Percentiles rank a stretch among this genome's conserved stretches.
Evolutionary conservation across 2,888 invertebrate species (phyloP).

Genomic region (Tetanocera ferruginea): DNA sequence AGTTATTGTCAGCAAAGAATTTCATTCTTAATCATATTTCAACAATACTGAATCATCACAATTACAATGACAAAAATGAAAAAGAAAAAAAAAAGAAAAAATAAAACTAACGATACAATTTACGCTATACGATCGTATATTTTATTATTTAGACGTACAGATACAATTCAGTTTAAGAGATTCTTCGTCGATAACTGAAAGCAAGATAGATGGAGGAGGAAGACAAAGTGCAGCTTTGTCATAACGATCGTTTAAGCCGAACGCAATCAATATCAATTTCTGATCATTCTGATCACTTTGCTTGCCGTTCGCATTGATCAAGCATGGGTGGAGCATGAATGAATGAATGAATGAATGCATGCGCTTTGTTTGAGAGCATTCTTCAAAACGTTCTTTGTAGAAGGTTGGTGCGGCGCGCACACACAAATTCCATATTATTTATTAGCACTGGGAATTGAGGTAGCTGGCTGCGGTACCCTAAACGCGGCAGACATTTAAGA

Average conservation of each 20-base stretch:
- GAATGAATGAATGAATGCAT: not conserved
- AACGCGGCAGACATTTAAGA: not conserved
- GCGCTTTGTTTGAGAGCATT: not conserved
- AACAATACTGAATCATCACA: too few relatives aligned
- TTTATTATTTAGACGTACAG: too few relatives aligned
- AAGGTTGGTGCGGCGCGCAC: too few relatives aligned
- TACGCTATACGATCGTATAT: too few relatives aligned
- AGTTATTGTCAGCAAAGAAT: not conserved
- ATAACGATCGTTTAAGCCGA: slow-evolving; percentile 12
- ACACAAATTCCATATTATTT: not conserved
- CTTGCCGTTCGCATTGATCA: not conserved
- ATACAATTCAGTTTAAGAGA: too few relatives aligned
- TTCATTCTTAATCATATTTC: not conserved
- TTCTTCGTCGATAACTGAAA: too few relatives aligned
- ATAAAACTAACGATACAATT: not conserved
- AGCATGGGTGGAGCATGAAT: not conserved
- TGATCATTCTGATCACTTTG: not conserved
- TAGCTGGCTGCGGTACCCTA: not conserved
- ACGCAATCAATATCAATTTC: slow-evolving; percentile 30
- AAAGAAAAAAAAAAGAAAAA: not conserved
- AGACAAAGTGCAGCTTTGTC: not conserved
- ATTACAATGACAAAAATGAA: not conserved
- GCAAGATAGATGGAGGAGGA: too few relatives aligned
- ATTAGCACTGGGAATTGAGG: not conserved
- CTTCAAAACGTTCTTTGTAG: not conserved